Percentiles rank a stretch among this genome's conserved stretches.
These are phyloP conservation scores for Arizona elegans DNA, from an alignment of 2,113 vertebrate species.

Conservation along the genomic window DNA sequence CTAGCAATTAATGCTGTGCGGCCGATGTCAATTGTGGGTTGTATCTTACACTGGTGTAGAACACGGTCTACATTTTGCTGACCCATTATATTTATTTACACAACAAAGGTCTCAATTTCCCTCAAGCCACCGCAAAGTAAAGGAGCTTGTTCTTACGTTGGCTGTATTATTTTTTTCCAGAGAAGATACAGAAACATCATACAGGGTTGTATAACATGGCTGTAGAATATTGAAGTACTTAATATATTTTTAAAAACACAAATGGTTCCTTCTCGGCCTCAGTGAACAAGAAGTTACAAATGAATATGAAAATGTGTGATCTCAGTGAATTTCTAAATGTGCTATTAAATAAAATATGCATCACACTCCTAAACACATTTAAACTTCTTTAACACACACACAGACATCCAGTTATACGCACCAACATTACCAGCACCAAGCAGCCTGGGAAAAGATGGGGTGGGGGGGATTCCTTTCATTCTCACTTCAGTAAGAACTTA, in stretches of 20 bases:
- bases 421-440: not conserved
- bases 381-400: not conserved
- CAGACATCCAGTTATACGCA: not conserved
- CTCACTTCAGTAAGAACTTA: not conserved
- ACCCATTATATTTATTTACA: constrained; percentile 62
- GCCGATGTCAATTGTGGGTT: constrained; percentile 39
- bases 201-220: not conserved
- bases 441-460: not conserved
- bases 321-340: not conserved
- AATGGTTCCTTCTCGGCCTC: not conserved
- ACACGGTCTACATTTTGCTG: constrained; percentile 45
- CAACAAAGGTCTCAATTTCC: constrained; percentile 50
- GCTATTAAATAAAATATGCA: not conserved
- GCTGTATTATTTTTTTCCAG: not conserved
- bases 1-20: constrained; percentile 62
- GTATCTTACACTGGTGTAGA: constrained; percentile 52
- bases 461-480: not conserved
- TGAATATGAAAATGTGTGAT: not conserved
- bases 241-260: not conserved
- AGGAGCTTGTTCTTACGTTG: not conserved
- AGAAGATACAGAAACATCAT: not conserved
- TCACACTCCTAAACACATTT: not conserved
- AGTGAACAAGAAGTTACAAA: not conserved
- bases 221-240: not conserved
- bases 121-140: constrained; percentile 50